Evolutionary conservation across 1,140 invertebrate species (phyloP).

Genomic region (Ganaspis sp.): DNA sequence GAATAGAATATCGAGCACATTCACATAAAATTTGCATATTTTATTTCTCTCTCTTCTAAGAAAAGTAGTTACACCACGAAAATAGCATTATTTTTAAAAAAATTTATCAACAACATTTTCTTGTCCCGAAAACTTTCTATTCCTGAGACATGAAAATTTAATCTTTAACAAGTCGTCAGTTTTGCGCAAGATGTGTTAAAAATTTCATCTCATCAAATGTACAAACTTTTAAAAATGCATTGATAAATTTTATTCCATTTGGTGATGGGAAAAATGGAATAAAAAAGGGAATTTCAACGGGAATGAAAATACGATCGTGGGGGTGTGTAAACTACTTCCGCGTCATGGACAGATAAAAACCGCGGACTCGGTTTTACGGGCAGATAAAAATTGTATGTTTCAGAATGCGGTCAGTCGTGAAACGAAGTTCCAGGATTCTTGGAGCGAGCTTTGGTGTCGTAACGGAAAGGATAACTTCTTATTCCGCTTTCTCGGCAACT

Average conservation of each 20-base stretch:
- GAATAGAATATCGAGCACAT: slow-evolving; percentile 20
- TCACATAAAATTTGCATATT: slow-evolving; percentile 13
- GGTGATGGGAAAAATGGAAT: background rate
- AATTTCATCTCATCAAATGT: background rate
- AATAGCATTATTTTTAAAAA: too few relatives aligned
- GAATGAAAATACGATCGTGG: slow-evolving; percentile 31
- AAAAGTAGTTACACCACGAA: too few relatives aligned
- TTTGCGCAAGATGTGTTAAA: too few relatives aligned
- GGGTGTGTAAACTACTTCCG: slow-evolving; percentile 49
- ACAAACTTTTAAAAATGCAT: background rate
- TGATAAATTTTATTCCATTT: background rate
- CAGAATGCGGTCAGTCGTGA: slow-evolving; percentile 43
- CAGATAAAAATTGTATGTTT: slow-evolving; percentile 52
- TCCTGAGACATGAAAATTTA: too few relatives aligned
- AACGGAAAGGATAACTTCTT: slow-evolving; percentile 24
- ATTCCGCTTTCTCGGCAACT: slow-evolving; percentile 6
- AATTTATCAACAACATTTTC: too few relatives aligned
- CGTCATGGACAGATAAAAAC: slow-evolving; percentile 48
- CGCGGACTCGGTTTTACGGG: slow-evolving; percentile 40
- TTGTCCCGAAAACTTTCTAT: too few relatives aligned
- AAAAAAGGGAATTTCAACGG: background rate
- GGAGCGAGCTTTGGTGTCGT: background rate
- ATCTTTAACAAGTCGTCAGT: too few relatives aligned
- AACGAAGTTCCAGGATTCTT: slow-evolving; percentile 48
- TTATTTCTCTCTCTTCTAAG: background rate